Conservation (phyloP, 2,888 invertebrate species). For the Geophilus truncorum region DNA sequence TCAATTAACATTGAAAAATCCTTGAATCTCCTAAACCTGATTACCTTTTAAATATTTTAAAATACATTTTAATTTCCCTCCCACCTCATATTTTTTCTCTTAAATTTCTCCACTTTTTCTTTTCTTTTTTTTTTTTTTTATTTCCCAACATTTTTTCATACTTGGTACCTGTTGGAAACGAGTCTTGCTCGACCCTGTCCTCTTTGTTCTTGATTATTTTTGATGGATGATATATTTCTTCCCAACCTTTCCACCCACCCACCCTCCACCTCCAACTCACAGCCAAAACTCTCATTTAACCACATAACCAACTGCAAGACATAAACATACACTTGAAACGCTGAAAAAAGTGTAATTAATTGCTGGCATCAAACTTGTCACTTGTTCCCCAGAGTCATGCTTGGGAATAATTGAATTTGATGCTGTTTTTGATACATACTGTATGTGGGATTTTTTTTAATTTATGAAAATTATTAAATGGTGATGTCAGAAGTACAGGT, state of each 20-base stretch:
- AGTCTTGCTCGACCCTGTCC: conserved; percentile 2
- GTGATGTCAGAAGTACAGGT: too few relatives aligned
- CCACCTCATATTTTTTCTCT: not conserved
- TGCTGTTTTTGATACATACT: not conserved
- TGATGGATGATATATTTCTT: conserved; percentile 2
- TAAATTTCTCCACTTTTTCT: not conserved
- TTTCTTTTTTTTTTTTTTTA: not conserved
- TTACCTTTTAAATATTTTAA: not conserved
- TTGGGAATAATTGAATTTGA: not conserved
- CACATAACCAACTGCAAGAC: not conserved
- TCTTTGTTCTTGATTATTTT: conserved; percentile 10
- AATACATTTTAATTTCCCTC: not conserved
- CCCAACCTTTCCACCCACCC: not conserved
- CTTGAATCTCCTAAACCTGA: not conserved
- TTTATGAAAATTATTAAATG: too few relatives aligned
- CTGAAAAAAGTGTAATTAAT: not conserved
- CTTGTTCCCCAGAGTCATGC: not conserved
- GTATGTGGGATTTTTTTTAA: too few relatives aligned
- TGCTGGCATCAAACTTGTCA: not conserved
- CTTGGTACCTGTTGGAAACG: not conserved
- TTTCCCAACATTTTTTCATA: not conserved
- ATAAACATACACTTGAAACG: not conserved
- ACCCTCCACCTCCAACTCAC: not conserved
- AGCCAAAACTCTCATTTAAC: not conserved
- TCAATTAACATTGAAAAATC: not conserved